phyloP scores from a whole-genome alignment of 2,888 invertebrate species.

The Diachrysia chrysitis region DNA sequence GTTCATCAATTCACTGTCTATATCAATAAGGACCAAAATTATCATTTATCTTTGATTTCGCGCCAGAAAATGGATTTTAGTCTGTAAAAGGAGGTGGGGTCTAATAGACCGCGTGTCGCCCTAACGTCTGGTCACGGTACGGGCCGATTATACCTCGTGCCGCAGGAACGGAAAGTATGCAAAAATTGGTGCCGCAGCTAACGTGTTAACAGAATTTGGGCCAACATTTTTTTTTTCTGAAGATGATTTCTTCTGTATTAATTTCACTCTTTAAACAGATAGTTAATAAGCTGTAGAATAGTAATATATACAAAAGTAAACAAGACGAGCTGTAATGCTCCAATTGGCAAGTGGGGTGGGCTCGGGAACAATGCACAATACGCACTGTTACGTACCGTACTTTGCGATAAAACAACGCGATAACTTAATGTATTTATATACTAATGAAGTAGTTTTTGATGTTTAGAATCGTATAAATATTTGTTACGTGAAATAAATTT shows the following conservation, averaged over 20 bases:
- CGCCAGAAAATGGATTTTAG: too few relatives aligned
- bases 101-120: too few relatives aligned
- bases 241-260: background rate
- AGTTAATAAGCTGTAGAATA: background rate
- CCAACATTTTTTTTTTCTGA: background rate
- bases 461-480: background rate
- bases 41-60: too few relatives aligned
- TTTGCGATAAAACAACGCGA: constrained; percentile 39
- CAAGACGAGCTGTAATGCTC: constrained; percentile 62
- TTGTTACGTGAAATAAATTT: constrained; percentile 14
- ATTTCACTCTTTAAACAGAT: constrained; percentile 7
- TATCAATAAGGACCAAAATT: too few relatives aligned
- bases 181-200: too few relatives aligned
- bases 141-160: too few relatives aligned
- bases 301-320: constrained; percentile 58
- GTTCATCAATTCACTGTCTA: too few relatives aligned
- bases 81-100: too few relatives aligned
- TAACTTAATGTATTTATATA: constrained; percentile 23
- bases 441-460: constrained; percentile 38
- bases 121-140: too few relatives aligned
- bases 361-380: constrained; percentile 62
- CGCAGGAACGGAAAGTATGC: too few relatives aligned
- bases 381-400: constrained; percentile 39
- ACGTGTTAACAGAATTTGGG: too few relatives aligned
- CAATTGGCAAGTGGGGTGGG: constrained; percentile 67